phyloP scores from a whole-genome alignment of 2,888 invertebrate genomes.

The Lochmaea capreae region DNA sequence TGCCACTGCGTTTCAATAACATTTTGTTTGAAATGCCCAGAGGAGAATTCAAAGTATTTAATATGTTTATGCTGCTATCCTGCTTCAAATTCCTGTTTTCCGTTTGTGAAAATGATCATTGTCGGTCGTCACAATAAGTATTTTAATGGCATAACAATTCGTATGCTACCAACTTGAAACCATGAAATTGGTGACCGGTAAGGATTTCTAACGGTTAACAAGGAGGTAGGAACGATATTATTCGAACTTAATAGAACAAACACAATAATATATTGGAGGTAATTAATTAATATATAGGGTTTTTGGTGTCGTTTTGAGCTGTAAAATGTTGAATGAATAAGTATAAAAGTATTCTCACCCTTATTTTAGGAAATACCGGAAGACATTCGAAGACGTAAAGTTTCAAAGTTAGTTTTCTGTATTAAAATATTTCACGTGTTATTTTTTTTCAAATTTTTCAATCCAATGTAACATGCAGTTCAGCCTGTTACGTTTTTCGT shows the following conservation, averaged over 20 bases:
- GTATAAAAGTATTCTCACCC: too few species aligned
- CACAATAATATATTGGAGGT: not conserved
- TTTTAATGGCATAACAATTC: not conserved
- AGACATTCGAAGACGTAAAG: too few species aligned
- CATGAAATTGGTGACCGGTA: not conserved
- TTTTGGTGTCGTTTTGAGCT: not conserved
- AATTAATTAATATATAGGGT: not conserved
- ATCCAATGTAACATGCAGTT: too few species aligned
- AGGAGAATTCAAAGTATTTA: conserved; percentile 29
- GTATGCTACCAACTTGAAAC: not conserved
- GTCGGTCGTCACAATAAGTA: not conserved
- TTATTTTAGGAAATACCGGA: too few species aligned
- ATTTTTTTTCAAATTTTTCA: too few species aligned
- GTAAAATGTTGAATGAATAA: too few species aligned
- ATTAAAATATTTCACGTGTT: too few species aligned
- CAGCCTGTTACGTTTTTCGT: too few species aligned
- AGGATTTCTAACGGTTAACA: not conserved
- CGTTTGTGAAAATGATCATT: not conserved
- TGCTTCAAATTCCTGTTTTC: conserved; percentile 17
- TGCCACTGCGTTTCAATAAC: conserved; percentile 16
- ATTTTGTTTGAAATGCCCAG: conserved; percentile 21
- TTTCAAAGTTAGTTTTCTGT: too few species aligned
- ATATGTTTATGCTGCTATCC: conserved; percentile 21
- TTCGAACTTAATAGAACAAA: not conserved
- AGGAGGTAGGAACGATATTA: not conserved